These are phyloP conservation scores for Andrena camellia DNA, from an alignment of 2,888 invertebrate species.

Conservation along the genomic window DNA sequence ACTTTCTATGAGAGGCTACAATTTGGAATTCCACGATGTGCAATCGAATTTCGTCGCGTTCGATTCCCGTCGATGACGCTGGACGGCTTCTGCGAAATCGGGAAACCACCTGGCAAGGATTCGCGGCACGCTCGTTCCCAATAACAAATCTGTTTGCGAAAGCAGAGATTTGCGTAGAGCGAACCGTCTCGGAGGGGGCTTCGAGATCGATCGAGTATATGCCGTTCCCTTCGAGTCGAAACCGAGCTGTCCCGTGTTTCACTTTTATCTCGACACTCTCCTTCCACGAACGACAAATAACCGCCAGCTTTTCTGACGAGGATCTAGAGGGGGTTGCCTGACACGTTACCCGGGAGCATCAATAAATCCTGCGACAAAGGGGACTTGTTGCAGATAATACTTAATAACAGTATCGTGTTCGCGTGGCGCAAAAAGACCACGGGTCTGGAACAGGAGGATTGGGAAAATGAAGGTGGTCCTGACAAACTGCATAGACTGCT, in stretches of 20 bases:
- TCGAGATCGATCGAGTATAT: slow-evolving; percentile 18
- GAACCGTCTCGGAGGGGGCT: neutral
- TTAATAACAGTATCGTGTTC: slow-evolving; percentile 16
- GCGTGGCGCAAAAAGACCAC: neutral
- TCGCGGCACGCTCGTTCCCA: slow-evolving; percentile 36
- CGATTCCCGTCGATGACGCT: slow-evolving; percentile 19
- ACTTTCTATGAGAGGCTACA: neutral
- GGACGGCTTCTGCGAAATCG: slow-evolving; percentile 27
- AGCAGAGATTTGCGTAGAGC: slow-evolving; percentile 27
- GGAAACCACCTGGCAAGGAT: slow-evolving; percentile 17
- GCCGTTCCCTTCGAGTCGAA: neutral
- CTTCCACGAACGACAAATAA: slow-evolving; percentile 29
- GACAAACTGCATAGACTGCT: too few relatives aligned
- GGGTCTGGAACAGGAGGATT: neutral
- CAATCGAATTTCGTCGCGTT: slow-evolving; percentile 4
- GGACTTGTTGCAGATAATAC: slow-evolving; percentile 31
- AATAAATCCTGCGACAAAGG: slow-evolving; percentile 37
- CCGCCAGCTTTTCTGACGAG: neutral
- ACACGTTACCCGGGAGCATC: neutral
- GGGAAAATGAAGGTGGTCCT: neutral
- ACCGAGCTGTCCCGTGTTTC: neutral
- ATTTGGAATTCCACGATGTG: neutral
- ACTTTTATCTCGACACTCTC: slow-evolving; percentile 43
- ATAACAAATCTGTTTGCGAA: slow-evolving; percentile 38
- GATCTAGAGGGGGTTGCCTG: slow-evolving; percentile 4